phyloP scores from a whole-genome alignment of 2,113 vertebrate genomes.

The Takifugu bimaculatus region DNA sequence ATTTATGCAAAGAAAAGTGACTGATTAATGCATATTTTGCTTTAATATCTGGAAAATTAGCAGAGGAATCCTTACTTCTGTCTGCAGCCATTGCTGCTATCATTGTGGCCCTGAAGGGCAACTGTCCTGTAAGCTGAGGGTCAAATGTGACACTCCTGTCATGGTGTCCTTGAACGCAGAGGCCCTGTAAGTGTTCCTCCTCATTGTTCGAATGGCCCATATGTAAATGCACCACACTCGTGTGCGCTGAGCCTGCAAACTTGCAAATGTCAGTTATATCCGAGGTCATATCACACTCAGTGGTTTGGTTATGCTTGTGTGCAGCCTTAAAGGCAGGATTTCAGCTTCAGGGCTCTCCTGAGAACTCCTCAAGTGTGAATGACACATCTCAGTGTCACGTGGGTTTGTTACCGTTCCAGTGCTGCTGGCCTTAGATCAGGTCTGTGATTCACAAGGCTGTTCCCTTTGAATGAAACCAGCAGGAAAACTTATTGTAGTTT shows the following conservation, averaged over 20 bases:
- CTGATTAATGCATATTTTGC: too few species aligned
- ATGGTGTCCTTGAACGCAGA: neutral
- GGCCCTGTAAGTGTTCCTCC: neutral
- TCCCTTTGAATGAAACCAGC: too few species aligned
- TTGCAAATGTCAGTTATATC: constrained; percentile 7
- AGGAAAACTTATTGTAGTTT: too few species aligned
- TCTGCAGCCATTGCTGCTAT: neutral
- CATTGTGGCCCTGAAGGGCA: neutral
- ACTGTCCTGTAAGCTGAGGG: neutral
- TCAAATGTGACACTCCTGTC: neutral
- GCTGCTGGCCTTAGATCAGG: too few species aligned
- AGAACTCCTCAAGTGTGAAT: too few species aligned
- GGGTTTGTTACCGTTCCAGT: too few species aligned
- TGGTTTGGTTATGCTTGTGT: constrained; percentile 24
- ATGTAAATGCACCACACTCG: constrained; percentile 1
- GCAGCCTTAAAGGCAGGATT: constrained; percentile 38
- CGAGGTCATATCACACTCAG: constrained; percentile 18
- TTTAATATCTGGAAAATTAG: neutral
- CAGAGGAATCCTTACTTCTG: neutral
- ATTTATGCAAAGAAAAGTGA: too few species aligned
- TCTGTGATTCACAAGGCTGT: too few species aligned
- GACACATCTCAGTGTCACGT: too few species aligned
- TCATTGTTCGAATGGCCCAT: neutral
- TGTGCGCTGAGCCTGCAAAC: neutral
- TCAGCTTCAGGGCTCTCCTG: neutral